Percentiles rank a stretch among this genome's conserved stretches.
Conservation (phyloP, 2,113 vertebrate species). For the Potamarius usumacintae region DNA sequence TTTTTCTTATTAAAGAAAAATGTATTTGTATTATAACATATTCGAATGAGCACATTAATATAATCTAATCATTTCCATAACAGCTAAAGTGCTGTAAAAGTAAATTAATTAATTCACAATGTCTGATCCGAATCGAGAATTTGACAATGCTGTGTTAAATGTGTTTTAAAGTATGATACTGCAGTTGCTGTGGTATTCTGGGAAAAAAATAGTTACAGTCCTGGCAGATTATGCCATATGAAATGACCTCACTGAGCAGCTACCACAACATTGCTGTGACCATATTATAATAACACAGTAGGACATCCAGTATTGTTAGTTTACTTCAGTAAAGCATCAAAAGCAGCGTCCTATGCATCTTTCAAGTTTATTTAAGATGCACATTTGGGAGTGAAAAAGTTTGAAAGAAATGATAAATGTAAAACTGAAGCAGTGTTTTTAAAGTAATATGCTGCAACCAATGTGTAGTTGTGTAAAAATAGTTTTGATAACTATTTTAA, state of each 20-base stretch:
- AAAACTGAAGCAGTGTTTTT: neutral
- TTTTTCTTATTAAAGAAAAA: neutral
- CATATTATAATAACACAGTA: neutral
- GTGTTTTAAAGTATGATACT: neutral
- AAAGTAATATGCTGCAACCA: neutral
- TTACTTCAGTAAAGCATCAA: neutral
- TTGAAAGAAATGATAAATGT: neutral
- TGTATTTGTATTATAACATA: neutral
- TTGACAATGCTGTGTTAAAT: neutral
- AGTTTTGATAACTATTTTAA: neutral
- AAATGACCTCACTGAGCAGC: neutral
- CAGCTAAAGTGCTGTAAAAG: neutral
- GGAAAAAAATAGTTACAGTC: neutral
- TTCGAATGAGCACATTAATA: neutral
- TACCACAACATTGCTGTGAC: neutral
- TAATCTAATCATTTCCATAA: neutral
- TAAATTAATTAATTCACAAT: neutral
- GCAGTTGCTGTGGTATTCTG: neutral
- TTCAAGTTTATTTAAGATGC: neutral
- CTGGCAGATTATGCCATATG: neutral
- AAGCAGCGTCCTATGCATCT: neutral
- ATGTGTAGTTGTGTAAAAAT: neutral
- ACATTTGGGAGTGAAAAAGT: neutral
- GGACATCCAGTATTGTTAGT: neutral
- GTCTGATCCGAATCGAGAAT: neutral